Evolutionary conservation across 2,113 vertebrate species (phyloP), one percentile per base, ranked within the genome.

Genomic region (Pelodiscus sinensis): DNA sequence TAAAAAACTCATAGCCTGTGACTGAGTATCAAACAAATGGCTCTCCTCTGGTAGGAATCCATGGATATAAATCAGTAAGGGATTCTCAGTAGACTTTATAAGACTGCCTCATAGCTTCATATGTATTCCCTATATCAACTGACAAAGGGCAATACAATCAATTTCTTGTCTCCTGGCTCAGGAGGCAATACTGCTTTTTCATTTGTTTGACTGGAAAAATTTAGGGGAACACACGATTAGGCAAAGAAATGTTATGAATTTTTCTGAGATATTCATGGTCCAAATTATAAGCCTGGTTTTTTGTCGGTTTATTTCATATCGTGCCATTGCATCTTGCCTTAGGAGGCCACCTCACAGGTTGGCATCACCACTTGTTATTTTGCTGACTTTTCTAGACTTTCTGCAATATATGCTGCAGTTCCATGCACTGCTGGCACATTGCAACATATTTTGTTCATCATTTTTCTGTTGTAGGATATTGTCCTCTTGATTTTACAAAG

Each of bases 181-280:
- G 80, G 89, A 94, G 78, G 58, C 19, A 1, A 29, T 93, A 4
- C 4, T 85, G 27, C 86, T 86, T 57, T 57, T 57, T 90, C 89
- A 57, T 79, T 87, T 90, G 65, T 15, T 68, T n/a, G 79, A 65
- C 81, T 55, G 81, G 93, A 44, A 79, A 80, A 92, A 81, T 90
- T 93, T 92, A 82, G 92, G 84, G 85, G 60, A 65, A 93, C 89
- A 94, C 92, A 92, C 95, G 93, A 94, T 96, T 85, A 89, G 90
- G 85, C 93, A 95, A 94, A 90, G 89, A 90, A 88, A 96, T 96
- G 94, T 96, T 93, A 94, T 92, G 95, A 95, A 95, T 97, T 94
- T 96, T 95, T 93, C 71, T 83, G 92, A 56, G 85, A 86, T 82
- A 88, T 94, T 94, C 94, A 24, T 44, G 21, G 71, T 75, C 35